Conservation (phyloP, 1,140 invertebrate species). For the Nebria ingens region DNA sequence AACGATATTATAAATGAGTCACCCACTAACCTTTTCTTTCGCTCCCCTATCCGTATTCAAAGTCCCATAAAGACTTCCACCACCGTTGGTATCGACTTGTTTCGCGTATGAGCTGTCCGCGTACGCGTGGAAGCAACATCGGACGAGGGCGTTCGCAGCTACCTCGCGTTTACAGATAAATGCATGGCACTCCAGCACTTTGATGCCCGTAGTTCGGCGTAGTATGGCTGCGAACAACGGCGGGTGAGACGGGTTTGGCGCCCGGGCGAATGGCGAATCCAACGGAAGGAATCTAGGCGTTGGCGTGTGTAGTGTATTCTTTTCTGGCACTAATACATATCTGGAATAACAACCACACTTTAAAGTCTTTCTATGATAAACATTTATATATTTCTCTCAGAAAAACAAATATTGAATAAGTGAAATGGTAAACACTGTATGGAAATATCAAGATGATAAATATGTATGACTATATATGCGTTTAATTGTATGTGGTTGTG, state of each 20-base stretch:
- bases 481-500: too few species aligned
- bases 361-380: too few species aligned
- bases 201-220: conserved; percentile 91
- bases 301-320: conserved; percentile 36
- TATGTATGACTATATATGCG: too few species aligned
- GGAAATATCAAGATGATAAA: too few species aligned
- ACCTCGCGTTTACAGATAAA: conserved; percentile 96
- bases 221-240: conserved; percentile 96
- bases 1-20: too few species aligned
- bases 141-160: conserved; percentile 85
- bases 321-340: conserved; percentile 48
- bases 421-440: too few species aligned
- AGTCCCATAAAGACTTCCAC: conserved; percentile 41
- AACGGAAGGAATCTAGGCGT: conserved; percentile 86
- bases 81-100: conserved; percentile 59
- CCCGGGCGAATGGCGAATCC: conserved; percentile 88
- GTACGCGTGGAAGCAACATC: conserved; percentile 92
- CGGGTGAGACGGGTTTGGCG: conserved; percentile 76
- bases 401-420: too few species aligned
- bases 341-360: conserved; percentile 26
- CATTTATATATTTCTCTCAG: too few species aligned
- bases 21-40: conserved; percentile 32
- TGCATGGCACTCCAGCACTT: conserved; percentile 97
- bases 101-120: conserved; percentile 88
- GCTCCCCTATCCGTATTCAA: conserved; percentile 27